Evolutionary conservation across 2,888 invertebrate species (phyloP), one percentile per base, ranked within the genome.

Genomic region (Pycnomerus fuliginosus): DNA sequence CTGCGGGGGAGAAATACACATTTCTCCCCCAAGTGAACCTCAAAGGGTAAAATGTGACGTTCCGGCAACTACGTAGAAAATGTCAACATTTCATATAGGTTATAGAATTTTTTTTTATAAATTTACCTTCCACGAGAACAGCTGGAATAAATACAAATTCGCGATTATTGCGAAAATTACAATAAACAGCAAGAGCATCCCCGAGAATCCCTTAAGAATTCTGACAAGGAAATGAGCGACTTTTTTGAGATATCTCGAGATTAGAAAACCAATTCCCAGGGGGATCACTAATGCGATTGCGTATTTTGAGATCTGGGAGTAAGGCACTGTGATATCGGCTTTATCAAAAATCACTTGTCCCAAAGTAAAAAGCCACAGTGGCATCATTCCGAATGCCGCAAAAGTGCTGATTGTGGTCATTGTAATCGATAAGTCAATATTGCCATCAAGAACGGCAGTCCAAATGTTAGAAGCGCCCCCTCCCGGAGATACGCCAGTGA

Each of bases 391-490:
- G 61, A 97, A 88, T 0, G 95, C 87, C 0, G 86, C 85, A 3
- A 96, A 70, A 2, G 93, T 96, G 46, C 92, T 69, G 39, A 70
- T 62, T 4, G 94, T 84, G 0, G 97, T 98, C 96, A 98, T 95
- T 10, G 97, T 87, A 31, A 98, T 83, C 0, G 95, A 95, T 24
- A 98, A 76, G 69, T 94, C 88, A 3, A 97, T 80, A 73, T 98
- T 97, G 3, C 94, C 97, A 2, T 87, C 89, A 1, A 98, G 76
- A 10, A 97, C 80, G 52, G 90, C 84, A 0, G 94, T 88, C 94
- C 96, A 98, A 60, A 96, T 90, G 71, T 98, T 98, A 31, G 95
- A 95, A 14, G 95, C 94, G 0, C 96, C 97, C 1, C 98, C 93
- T n/a, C 88, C 90, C 0, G 93, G 93, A 2, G 90, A 85, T 12